phyloP scores from a whole-genome alignment of 2,113 vertebrate genomes.

The Herpetotheres cachinnans region DNA sequence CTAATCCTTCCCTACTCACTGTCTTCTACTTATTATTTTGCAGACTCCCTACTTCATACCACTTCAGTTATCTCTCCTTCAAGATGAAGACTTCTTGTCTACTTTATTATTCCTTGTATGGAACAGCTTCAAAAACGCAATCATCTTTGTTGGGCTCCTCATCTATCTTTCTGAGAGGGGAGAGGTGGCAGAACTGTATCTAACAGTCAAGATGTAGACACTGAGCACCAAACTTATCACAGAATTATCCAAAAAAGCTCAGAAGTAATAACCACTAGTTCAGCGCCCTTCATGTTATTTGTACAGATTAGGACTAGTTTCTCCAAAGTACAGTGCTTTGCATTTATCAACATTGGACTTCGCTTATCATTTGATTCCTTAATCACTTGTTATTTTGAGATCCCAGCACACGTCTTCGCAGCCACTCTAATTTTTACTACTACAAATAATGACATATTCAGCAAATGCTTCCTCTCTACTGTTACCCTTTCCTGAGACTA shows the following conservation, averaged over 20 bases:
- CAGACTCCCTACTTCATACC: background rate
- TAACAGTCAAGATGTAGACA: background rate
- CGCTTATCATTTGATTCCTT: background rate
- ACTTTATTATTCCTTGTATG: background rate
- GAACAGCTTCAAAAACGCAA: background rate
- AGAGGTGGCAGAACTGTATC: background rate
- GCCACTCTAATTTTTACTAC: background rate
- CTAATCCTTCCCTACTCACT: background rate
- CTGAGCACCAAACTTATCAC: background rate
- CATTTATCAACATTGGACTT: background rate
- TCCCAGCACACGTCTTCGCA: background rate
- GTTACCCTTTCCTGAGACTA: background rate
- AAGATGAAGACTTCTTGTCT: background rate
- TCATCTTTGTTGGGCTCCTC: background rate
- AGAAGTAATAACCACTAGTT: background rate
- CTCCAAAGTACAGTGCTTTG: background rate
- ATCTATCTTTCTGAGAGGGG: background rate
- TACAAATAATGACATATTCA: background rate
- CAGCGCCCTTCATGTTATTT: rapidly evolving
- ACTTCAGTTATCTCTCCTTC: background rate
- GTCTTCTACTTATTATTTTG: background rate
- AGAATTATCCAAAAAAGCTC: background rate
- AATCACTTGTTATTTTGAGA: background rate
- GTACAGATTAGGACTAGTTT: background rate
- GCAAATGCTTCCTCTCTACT: background rate